phyloP scores from a whole-genome alignment of 2,113 vertebrate species.

The Anarhynchus alexandrinus region DNA sequence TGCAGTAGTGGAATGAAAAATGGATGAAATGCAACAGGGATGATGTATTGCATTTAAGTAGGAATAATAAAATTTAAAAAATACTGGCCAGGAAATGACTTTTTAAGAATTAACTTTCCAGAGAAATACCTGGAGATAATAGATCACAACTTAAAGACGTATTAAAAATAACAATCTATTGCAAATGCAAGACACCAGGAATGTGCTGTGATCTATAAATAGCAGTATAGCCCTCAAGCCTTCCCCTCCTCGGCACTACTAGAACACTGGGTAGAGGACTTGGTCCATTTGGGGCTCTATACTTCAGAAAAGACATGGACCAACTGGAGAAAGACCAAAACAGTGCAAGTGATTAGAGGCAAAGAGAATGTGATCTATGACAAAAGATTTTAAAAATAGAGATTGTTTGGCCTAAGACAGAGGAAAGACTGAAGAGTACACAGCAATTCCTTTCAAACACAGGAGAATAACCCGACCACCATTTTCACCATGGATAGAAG shows the following conservation, averaged over 20 bases:
- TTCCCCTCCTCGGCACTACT: neutral
- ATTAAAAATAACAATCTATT: neutral
- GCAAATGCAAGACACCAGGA: neutral
- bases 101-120: neutral
- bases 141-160: neutral
- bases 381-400: neutral
- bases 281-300: neutral
- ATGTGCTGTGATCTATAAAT: neutral
- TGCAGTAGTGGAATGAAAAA: neutral
- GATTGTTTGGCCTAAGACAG: neutral
- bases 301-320: neutral
- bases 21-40: neutral
- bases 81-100: neutral
- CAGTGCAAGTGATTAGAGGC: neutral
- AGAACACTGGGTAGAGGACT: accelerated
- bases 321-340: neutral
- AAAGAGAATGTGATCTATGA: neutral
- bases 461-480: neutral
- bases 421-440: neutral
- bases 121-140: neutral
- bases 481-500: neutral
- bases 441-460: neutral
- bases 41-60: neutral
- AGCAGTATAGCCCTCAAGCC: neutral
- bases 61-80: neutral